Conservation (phyloP, 2,113 vertebrate genomes). For the Eurypyga helias region DNA sequence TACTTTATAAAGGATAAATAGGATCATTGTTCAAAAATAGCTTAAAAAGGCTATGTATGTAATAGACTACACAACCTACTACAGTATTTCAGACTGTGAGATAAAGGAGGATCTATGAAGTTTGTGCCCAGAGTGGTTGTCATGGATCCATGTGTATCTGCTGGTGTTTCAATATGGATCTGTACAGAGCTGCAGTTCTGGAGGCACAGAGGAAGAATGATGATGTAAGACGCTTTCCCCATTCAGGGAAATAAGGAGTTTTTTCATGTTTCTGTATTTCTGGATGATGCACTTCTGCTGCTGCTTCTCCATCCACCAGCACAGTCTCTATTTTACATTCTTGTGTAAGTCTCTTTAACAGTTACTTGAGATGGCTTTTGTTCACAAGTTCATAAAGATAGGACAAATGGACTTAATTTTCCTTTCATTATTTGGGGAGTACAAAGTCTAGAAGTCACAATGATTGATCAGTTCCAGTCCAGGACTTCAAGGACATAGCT, state of each 20-base stretch:
- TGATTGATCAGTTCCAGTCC: background rate
- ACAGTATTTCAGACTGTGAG: background rate
- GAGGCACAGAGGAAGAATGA: background rate
- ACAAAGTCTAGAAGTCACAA: background rate
- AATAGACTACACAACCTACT: background rate
- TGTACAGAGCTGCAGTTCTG: background rate
- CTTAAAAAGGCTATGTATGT: background rate
- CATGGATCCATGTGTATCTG: background rate
- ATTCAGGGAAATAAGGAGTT: too few relatives aligned
- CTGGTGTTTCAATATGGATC: background rate
- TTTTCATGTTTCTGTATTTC: background rate
- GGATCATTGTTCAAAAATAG: background rate
- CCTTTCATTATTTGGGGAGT: background rate
- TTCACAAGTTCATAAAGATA: background rate
- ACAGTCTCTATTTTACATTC: background rate
- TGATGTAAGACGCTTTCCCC: background rate
- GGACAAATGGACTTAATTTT: background rate
- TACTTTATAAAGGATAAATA: background rate
- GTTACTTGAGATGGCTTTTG: background rate
- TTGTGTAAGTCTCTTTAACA: background rate
- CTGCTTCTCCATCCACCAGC: background rate
- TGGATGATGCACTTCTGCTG: background rate
- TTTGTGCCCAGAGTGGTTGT: background rate
- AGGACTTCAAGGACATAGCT: background rate
- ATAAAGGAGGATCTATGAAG: background rate